Evolutionary conservation across 2,113 vertebrate species (phyloP).

Genomic region (Mesitornis unicolor): DNA sequence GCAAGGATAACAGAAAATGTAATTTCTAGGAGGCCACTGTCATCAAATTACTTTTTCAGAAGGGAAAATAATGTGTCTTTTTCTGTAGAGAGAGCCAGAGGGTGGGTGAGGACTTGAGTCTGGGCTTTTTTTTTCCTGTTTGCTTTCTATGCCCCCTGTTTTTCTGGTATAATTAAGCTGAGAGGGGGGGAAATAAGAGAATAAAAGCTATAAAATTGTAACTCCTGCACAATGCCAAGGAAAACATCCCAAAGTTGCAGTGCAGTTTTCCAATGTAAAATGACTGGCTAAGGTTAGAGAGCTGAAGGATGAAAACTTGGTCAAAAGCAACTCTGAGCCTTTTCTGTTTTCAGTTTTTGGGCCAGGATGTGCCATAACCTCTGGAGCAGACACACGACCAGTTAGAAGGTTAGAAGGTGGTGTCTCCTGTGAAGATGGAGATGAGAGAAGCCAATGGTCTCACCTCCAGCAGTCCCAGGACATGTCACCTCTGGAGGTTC

Average conservation of each 20-base stretch:
- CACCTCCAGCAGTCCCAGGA: neutral
- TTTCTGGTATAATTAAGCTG: neutral
- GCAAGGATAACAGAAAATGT: neutral
- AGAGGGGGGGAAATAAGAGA: neutral
- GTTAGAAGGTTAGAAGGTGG: neutral
- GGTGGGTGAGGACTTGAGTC: neutral
- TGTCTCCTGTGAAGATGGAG: neutral
- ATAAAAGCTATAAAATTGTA: neutral
- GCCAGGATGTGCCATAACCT: neutral
- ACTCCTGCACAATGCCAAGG: neutral
- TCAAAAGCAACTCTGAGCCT: neutral
- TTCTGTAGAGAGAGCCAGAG: neutral
- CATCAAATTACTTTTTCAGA: neutral
- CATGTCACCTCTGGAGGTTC: fast-evolving
- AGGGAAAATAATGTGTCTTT: neutral
- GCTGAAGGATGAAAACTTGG: neutral
- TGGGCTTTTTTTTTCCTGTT: neutral
- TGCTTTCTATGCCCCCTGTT: neutral
- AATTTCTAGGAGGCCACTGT: neutral
- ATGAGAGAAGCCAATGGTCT: neutral
- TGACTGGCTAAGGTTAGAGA: neutral
- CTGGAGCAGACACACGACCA: neutral
- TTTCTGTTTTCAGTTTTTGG: neutral
- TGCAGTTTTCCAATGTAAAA: neutral
- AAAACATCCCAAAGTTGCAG: neutral